A percentile compares a stretch with the other conserved stretches of the same genome.
phyloP scores from a whole-genome alignment of 2,113 vertebrate species.

The Pluvialis apricaria region DNA sequence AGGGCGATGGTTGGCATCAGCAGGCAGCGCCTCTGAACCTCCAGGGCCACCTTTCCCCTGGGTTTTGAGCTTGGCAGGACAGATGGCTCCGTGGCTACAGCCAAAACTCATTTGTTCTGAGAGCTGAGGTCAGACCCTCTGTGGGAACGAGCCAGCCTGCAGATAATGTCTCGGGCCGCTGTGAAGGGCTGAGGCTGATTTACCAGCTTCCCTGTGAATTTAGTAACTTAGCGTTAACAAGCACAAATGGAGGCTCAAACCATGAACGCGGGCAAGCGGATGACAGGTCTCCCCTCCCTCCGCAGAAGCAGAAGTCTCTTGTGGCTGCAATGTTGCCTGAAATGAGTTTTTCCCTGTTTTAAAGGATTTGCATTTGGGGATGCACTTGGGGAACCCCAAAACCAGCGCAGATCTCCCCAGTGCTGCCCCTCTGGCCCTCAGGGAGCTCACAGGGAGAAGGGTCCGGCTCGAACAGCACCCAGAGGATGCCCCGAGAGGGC shows the following conservation, averaged over 20 bases:
- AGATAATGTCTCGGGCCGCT: neutral
- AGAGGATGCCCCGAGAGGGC: neutral
- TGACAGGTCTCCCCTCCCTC: neutral
- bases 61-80: neutral
- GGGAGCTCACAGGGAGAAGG: rapidly evolving
- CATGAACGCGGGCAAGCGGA: rapidly evolving
- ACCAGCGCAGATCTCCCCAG: neutral
- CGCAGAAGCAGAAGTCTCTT: neutral
- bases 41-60: rapidly evolving
- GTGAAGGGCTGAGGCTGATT: neutral
- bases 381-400: neutral
- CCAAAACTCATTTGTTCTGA: neutral
- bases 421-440: neutral
- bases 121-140: neutral
- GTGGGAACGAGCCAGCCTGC: neutral
- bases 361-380: neutral
- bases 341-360: neutral
- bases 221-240: neutral
- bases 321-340: neutral
- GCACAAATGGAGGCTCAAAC: neutral
- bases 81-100: neutral
- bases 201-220: neutral
- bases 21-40: neutral
- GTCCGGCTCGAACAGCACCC: rapidly evolving
- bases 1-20: neutral